Conservation (phyloP, 1,140 invertebrate species). For the Drosophila elegans region DNA sequence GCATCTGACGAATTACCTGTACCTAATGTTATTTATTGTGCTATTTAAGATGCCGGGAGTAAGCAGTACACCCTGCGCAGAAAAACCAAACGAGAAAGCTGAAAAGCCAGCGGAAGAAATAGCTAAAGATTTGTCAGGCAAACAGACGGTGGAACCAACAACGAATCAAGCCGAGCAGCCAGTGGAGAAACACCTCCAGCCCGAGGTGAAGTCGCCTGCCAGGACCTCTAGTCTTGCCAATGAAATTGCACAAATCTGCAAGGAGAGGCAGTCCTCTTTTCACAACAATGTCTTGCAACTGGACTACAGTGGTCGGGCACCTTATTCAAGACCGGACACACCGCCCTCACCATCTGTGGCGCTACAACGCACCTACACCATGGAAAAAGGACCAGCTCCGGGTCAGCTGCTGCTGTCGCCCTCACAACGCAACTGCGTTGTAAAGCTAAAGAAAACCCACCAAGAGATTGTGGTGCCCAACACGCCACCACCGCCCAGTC, state of each 20-base stretch:
- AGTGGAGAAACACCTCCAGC: neutral
- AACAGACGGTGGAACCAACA: too few relatives aligned
- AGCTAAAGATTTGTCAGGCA: too few relatives aligned
- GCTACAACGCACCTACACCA: constrained; percentile 37
- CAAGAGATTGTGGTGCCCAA: constrained; percentile 6
- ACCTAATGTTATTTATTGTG: neutral
- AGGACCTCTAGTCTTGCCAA: neutral
- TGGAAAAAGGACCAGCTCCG: constrained; percentile 38
- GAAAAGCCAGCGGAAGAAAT: too few relatives aligned
- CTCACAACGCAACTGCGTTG: constrained; percentile 9
- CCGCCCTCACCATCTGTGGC: neutral
- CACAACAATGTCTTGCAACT: constrained; percentile 12
- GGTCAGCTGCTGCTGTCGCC: constrained; percentile 34
- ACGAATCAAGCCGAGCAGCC: neutral
- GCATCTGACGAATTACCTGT: neutral
- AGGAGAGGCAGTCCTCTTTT: constrained; percentile 2
- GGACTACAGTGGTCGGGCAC: neutral
- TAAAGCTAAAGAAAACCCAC: constrained; percentile 10
- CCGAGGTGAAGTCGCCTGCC: neutral
- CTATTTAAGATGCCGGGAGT: constrained; percentile 29
- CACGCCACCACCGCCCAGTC: constrained; percentile 10
- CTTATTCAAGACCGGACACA: neutral
- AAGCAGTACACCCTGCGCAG: constrained; percentile 44
- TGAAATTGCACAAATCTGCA: constrained; percentile 7
- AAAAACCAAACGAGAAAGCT: neutral